These are phyloP conservation scores for Drosophila phalerata DNA, from an alignment of 2,888 invertebrate genomes.

Conservation along the genomic window DNA sequence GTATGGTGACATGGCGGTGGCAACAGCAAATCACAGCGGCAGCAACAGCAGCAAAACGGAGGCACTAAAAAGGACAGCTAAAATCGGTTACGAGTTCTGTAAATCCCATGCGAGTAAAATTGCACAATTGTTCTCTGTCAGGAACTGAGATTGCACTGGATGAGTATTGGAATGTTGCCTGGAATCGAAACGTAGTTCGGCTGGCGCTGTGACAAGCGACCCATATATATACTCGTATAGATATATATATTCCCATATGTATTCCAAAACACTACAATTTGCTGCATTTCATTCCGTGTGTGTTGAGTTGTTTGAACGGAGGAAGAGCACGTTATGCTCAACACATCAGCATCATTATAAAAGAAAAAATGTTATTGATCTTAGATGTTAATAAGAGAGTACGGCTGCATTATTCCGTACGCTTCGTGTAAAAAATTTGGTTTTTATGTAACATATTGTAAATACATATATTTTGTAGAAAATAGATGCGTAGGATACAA, in stretches of 20 bases:
- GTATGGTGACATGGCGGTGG: constrained; percentile 35
- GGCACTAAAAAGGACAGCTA: constrained; percentile 92
- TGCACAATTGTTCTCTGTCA: constrained; percentile 84
- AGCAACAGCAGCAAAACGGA: constrained; percentile 64
- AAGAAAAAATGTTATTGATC: constrained; percentile 29
- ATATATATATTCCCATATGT: constrained; percentile 29
- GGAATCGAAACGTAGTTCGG: constrained; percentile 2
- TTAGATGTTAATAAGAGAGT: constrained; percentile 18
- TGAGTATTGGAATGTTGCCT: constrained; percentile 11
- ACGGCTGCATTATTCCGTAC: constrained; percentile 11
- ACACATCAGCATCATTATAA: constrained; percentile 24
- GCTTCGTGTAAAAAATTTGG: constrained; percentile 38
- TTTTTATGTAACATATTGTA: constrained; percentile 53
- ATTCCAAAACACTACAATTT: constrained; percentile 63
- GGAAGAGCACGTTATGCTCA: constrained; percentile 20
- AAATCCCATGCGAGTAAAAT: constrained; percentile 87
- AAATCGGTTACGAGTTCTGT: constrained; percentile 93
- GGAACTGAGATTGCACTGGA: constrained; percentile 74
- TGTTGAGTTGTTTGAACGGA: constrained; percentile 36
- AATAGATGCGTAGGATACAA: constrained; percentile 40
- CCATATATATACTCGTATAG: constrained; percentile 4
- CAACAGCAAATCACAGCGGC: constrained; percentile 40
- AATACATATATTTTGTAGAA: constrained; percentile 60
- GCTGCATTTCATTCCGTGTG: constrained; percentile 75
- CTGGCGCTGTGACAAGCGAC: constrained; percentile 23